phyloP scores from a whole-genome alignment of 2,888 invertebrate species.

The Epinotia brunnichana region DNA sequence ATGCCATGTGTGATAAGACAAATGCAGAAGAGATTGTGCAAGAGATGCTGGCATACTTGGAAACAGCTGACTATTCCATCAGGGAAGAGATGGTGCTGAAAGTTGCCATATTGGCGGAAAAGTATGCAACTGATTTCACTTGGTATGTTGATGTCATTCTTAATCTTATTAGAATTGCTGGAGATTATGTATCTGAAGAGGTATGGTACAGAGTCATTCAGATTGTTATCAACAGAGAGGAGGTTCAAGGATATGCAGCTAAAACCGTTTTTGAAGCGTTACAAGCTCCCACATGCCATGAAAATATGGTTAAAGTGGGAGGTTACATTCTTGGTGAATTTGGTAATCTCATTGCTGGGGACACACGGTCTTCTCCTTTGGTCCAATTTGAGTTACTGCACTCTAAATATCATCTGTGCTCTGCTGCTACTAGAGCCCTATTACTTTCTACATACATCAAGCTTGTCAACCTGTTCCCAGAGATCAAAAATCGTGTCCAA shows the following conservation, averaged over 20 bases:
- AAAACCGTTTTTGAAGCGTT: slow-evolving; percentile 99
- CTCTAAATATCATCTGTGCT: slow-evolving; percentile 99
- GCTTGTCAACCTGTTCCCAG: slow-evolving; percentile 99
- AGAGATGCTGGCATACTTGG: slow-evolving; percentile 99
- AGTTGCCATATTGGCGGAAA: slow-evolving; percentile 99
- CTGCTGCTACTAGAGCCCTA: slow-evolving; percentile 97
- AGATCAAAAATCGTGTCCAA: slow-evolving; percentile 97
- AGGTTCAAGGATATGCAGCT: slow-evolving; percentile 99
- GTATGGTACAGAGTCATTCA: slow-evolving; percentile 99
- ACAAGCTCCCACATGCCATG: slow-evolving; percentile 99
- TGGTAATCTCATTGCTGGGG: slow-evolving; percentile 99
- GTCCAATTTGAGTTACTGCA: slow-evolving; percentile 99
- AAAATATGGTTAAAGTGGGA: slow-evolving; percentile 99
- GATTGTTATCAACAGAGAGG: slow-evolving; percentile 99
- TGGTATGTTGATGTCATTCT: slow-evolving; percentile 99
- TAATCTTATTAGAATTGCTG: slow-evolving; percentile 99
- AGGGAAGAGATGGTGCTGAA: slow-evolving; percentile 99
- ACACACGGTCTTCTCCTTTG: slow-evolving; percentile 97
- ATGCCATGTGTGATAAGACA: slow-evolving; percentile 99
- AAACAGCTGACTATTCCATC: slow-evolving; percentile 99
- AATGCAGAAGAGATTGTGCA: slow-evolving; percentile 99
- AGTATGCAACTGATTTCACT: slow-evolving; percentile 99
- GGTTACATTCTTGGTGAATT: slow-evolving; percentile 99
- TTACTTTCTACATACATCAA: slow-evolving; percentile 99
- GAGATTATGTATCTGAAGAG: slow-evolving; percentile 99